phyloP scores from a whole-genome alignment of 2,888 invertebrate genomes.

The Cataglyphis livida region DNA sequence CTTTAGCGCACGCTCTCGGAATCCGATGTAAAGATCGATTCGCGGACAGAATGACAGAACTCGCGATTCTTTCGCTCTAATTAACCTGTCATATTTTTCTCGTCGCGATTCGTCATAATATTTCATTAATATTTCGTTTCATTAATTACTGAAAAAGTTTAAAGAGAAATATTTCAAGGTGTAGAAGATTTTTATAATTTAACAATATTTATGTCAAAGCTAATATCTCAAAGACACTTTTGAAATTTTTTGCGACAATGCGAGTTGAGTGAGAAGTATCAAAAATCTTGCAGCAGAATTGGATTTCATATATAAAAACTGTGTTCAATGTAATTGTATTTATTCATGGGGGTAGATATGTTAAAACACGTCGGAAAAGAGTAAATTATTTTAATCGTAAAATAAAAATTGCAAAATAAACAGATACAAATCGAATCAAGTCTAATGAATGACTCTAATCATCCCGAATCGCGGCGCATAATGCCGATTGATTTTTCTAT shows the following conservation, averaged over 20 bases:
- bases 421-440: neutral
- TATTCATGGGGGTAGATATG: neutral
- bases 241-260: neutral
- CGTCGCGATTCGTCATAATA: neutral
- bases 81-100: neutral
- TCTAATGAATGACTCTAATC: constrained; percentile 3
- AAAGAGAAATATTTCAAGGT: neutral
- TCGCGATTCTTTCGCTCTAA: constrained; percentile 8
- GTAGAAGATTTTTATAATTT: neutral
- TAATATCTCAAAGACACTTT: neutral
- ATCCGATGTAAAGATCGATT: neutral
- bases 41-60: neutral
- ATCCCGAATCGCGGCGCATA: neutral
- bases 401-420: neutral
- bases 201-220: neutral
- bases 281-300: neutral
- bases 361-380: too few species aligned
- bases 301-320: neutral
- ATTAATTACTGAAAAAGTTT: neutral
- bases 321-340: neutral
- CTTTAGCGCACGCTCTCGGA: constrained; percentile 39
- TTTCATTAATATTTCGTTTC: neutral
- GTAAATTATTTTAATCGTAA: too few species aligned
- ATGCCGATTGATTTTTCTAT: constrained; percentile 34
- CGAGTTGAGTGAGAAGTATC: neutral